Evolutionary conservation across 2,797 vertebrate species (phyloP).

Genomic region (Ammospiza maritima): DNA sequence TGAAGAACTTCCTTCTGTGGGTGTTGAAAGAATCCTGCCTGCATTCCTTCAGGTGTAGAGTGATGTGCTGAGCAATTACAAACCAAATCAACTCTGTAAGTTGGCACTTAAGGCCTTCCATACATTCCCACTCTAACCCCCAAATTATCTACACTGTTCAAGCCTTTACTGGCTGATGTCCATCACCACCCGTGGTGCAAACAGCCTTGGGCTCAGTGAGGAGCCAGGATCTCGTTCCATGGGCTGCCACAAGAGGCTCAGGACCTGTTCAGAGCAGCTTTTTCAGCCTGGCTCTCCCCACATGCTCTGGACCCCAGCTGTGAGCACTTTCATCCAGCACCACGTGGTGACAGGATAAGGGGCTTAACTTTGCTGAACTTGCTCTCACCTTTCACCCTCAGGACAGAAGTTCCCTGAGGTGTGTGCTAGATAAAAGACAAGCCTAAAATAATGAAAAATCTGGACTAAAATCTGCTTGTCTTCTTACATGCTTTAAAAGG

Average conservation of each 20-base stretch:
- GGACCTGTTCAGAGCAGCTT: background rate
- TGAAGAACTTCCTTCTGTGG: background rate
- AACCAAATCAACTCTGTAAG: background rate
- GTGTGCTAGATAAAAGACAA: background rate
- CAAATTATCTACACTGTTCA: background rate
- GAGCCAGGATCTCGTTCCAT: fast-evolving
- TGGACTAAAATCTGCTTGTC: background rate
- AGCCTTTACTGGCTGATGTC: background rate
- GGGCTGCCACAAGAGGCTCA: background rate
- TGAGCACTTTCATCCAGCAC: background rate
- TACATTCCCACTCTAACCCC: too few species aligned
- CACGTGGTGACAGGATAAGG: background rate
- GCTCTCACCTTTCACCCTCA: background rate
- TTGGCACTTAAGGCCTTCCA: background rate
- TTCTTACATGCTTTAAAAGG: background rate
- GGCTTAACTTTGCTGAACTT: background rate
- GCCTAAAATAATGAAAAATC: background rate
- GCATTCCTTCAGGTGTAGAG: background rate
- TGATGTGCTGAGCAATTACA: background rate
- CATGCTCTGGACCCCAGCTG: background rate
- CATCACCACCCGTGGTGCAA: background rate
- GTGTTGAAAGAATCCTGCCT: background rate
- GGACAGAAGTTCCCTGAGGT: background rate
- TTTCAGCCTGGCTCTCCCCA: background rate
- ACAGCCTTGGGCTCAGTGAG: background rate